Conservation (phyloP, 2,888 invertebrate species). For the Synergus itoensis region DNA sequence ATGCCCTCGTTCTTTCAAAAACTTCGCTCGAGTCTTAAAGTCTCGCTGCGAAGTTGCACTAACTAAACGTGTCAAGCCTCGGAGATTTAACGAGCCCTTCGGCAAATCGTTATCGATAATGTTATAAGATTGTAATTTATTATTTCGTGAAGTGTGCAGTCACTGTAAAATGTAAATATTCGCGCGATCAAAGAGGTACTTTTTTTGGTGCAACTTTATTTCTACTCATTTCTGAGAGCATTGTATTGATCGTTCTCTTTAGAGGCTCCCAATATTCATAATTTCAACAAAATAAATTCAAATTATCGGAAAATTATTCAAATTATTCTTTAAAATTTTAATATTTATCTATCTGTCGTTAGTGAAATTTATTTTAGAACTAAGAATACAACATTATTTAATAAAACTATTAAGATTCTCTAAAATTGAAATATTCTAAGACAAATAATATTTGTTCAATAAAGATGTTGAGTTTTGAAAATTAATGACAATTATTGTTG, state of each 20-base stretch:
- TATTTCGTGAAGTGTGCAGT: not conserved
- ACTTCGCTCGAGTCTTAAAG: slow-evolving; percentile 61
- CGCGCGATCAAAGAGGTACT: not conserved
- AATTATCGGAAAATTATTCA: not conserved
- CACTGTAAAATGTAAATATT: slow-evolving; percentile 2
- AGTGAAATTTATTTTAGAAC: too few species aligned
- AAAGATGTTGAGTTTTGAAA: not conserved
- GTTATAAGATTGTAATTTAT: slow-evolving; percentile 30
- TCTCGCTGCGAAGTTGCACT: slow-evolving; percentile 58
- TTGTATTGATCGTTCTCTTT: not conserved
- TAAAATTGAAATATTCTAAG: not conserved
- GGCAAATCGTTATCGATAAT: slow-evolving; percentile 52
- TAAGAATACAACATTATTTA: too few species aligned
- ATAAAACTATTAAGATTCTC: not conserved
- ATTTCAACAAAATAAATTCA: not conserved
- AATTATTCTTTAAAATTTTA: too few species aligned
- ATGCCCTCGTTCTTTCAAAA: slow-evolving; percentile 77
- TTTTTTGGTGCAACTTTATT: slow-evolving; percentile 17
- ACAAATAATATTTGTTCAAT: not conserved
- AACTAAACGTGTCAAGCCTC: slow-evolving; percentile 61
- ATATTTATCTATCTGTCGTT: too few species aligned
- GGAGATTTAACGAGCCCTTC: slow-evolving; percentile 46
- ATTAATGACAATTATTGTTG: not conserved
- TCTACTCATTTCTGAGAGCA: not conserved
- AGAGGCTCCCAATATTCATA: not conserved